Percentiles rank a stretch among this genome's conserved stretches.
Conservation (phyloP, 2,888 invertebrate genomes). For the Andrena flavipes region DNA sequence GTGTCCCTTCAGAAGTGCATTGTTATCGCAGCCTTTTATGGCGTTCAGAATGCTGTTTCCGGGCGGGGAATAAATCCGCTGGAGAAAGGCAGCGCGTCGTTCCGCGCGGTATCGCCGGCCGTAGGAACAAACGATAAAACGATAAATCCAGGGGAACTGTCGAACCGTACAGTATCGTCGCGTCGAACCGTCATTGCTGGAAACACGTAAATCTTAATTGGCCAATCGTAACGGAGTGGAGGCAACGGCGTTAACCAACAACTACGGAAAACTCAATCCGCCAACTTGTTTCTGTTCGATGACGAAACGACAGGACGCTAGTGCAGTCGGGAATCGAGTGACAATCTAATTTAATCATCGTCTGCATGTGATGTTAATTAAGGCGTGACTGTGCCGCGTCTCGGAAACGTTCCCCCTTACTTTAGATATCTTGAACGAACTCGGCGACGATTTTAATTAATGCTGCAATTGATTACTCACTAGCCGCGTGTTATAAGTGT, state of each 20-base stretch:
- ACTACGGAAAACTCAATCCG: constrained; percentile 30
- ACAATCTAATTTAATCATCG: constrained; percentile 31
- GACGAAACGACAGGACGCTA: constrained; percentile 1
- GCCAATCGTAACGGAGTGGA: constrained; percentile 22
- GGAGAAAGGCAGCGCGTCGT: constrained; percentile 31
- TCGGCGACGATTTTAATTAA: constrained; percentile 38
- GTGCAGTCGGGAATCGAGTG: constrained; percentile 11
- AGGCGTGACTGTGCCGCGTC: neutral
- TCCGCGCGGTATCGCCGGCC: constrained; percentile 30
- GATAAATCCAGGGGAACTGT: constrained; percentile 64
- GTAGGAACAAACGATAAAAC: constrained; percentile 62
- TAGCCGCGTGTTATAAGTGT: neutral
- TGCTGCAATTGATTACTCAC: constrained; percentile 3
- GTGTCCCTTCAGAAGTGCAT: neutral
- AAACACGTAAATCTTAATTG: constrained; percentile 71
- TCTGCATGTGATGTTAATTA: constrained; percentile 26
- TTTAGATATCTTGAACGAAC: constrained; percentile 8
- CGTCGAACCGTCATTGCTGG: constrained; percentile 54
- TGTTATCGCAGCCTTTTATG: constrained; percentile 33
- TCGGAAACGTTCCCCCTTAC: constrained; percentile 3
- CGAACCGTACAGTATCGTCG: constrained; percentile 53
- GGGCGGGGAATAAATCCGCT: constrained; percentile 57
- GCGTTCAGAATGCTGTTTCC: constrained; percentile 44
- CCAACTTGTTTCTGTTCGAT: constrained; percentile 31
- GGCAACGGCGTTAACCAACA: constrained; percentile 16